phyloP scores from a whole-genome alignment of 2,888 invertebrate species.

The Leptarthrus brevirostris region DNA sequence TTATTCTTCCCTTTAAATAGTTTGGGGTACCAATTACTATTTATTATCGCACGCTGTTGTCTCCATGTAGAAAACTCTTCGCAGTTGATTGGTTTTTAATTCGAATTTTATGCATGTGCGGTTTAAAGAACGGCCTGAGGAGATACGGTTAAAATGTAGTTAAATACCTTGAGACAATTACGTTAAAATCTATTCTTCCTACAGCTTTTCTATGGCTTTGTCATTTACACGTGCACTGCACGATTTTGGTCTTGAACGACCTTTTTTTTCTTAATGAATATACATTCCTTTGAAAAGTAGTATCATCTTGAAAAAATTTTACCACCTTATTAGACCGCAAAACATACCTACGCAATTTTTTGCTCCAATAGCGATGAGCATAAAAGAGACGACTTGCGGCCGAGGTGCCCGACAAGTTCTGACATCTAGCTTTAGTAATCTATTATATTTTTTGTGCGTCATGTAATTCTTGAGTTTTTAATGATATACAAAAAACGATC shows the following conservation, averaged over 20 bases:
- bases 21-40: not conserved
- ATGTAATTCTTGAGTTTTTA: not conserved
- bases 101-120: not conserved
- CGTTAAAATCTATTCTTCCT: not conserved
- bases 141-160: not conserved
- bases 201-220: not conserved
- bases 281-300: not conserved
- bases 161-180: too few relatives aligned
- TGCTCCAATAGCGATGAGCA: not conserved
- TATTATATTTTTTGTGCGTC: not conserved
- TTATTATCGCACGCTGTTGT: not conserved
- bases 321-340: not conserved
- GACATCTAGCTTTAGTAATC: not conserved
- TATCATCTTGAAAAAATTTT: not conserved
- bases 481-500: not conserved
- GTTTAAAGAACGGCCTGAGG: not conserved
- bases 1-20: not conserved
- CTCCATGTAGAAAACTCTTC: not conserved
- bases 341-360: not conserved
- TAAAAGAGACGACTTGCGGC: too few relatives aligned
- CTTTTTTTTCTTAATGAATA: not conserved
- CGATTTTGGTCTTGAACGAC: not conserved
- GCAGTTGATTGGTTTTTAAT: constrained; percentile 22
- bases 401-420: too few relatives aligned
- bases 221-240: not conserved